Evolutionary conservation across 2,113 vertebrate species (phyloP).

Genomic region (Esox niger): DNA sequence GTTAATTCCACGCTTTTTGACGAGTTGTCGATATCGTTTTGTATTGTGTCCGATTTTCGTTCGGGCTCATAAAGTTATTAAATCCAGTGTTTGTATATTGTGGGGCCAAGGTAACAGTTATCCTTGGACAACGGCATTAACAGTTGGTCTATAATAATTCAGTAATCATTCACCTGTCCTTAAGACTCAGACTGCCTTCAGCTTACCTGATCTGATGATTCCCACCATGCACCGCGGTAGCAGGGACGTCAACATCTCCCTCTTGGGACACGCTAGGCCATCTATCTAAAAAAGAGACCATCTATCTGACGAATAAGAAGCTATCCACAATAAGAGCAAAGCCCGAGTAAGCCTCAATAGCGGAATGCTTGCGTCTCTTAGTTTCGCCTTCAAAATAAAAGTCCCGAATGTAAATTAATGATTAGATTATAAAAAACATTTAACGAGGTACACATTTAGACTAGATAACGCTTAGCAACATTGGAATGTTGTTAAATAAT

Average conservation of each 20-base stretch:
- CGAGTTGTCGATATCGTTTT: conserved; percentile 16
- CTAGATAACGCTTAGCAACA: no score
- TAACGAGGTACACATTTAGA: no score
- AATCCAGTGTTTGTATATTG: not conserved
- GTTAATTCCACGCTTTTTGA: conserved; percentile 38
- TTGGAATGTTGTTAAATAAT: no score
- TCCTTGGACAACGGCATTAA: not conserved
- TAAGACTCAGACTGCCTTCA: conserved; percentile 8
- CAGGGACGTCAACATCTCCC: not conserved
- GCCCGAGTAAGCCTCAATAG: no score
- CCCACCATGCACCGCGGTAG: conserved; percentile 64
- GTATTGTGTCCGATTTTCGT: not conserved
- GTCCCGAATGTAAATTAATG: no score
- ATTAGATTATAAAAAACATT: no score
- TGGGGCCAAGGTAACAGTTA: conserved; percentile 11
- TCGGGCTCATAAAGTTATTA: not conserved
- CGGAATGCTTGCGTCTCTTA: no score
- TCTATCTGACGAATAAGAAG: no score
- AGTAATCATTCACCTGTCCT: conserved; percentile 56
- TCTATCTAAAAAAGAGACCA: no score
- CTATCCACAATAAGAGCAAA: no score
- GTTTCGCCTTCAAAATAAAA: no score
- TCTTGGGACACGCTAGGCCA: conserved; percentile 25
- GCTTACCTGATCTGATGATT: conserved; percentile 66
- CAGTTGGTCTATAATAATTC: not conserved